These are phyloP conservation scores for Gryon sp. DNA, from an alignment of 1,140 invertebrate genomes.

Conservation along the genomic window DNA sequence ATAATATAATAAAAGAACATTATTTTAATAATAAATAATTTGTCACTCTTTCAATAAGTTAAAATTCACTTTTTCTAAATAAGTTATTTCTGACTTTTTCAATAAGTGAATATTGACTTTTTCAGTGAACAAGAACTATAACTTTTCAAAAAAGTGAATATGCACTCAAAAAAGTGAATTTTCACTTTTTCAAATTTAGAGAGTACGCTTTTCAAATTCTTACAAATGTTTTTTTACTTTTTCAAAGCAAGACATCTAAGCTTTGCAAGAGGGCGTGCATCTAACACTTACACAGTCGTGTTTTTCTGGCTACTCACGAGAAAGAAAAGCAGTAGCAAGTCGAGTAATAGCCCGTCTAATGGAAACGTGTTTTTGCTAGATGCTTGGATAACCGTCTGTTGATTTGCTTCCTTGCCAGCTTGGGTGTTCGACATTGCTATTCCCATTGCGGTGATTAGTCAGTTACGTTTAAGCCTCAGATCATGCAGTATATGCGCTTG, in stretches of 20 bases:
- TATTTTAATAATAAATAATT: too few species aligned
- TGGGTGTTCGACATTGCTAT: constrained; percentile 61
- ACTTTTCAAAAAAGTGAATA: too few species aligned
- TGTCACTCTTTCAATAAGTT: too few species aligned
- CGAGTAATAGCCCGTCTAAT: constrained; percentile 65
- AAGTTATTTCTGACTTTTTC: too few species aligned
- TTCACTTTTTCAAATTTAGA: too few species aligned
- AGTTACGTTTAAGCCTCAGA: constrained; percentile 42
- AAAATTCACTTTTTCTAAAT: too few species aligned
- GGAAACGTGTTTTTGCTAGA: constrained; percentile 64
- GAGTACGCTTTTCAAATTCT: too few species aligned
- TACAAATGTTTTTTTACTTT: not conserved
- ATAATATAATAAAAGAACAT: too few species aligned
- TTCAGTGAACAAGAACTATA: too few species aligned
- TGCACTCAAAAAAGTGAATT: too few species aligned
- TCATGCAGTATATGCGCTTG: constrained; percentile 8
- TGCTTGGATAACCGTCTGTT: constrained; percentile 53
- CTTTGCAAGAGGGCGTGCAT: constrained; percentile 30
- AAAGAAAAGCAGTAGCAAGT: constrained; percentile 56
- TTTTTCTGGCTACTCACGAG: constrained; percentile 35
- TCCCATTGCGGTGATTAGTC: constrained; percentile 65
- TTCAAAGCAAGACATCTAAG: too few species aligned
- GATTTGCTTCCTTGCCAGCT: constrained; percentile 37
- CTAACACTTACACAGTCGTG: constrained; percentile 40
- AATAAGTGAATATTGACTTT: too few species aligned